Base-by-base conservation (phyloP, 2,113 vertebrate genomes). In the Ptychochromis oligacanthus region DNA sequence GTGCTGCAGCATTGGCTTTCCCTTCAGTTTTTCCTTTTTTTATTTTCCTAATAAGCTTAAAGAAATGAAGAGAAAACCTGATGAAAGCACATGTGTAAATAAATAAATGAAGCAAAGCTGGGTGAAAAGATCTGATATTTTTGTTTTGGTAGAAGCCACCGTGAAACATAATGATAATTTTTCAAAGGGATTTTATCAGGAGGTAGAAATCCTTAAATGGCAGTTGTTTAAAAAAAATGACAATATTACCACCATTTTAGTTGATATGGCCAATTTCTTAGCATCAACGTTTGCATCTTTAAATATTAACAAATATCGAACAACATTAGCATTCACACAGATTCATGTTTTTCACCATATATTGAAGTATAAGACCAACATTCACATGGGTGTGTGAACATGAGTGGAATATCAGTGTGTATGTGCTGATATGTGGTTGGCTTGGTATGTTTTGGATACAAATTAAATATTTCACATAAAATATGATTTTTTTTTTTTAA, bases 1-100 rank as follows among this genome's bases (percentile, higher is more conserved):
- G 75, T 89, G 77, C n/a, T 87, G 77, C 34, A 55, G 65, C 22
- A 24, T 52, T 83, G 75, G 38, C 58, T 74, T 85, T 77, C 57
- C 18, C 15, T 36, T 76, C 3, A 26, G 6, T 59, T 84, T 70
- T 10, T 1, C 67, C 56, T 64, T 8, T 54, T n/a, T 84, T 77
- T 52, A 20, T 52, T 70, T 18, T 17, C 40, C 72, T 70, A 6
- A 40, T 7, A 40, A 56, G 65, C 60, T 46, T 17, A 60, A 80
- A 10, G 13, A 64, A 26, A 26, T 26, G n/a, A 28, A 70, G 81
- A 31, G 7, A 58, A 58, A 74, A 56, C 43, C 54, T 18, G 64
- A 79, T 34, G 55, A 77, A 81, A 58, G 80, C 74, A 75, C 56
- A 76, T 28, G 7, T 72, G 46, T 72, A 72, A 72, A 72, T 70